Base-by-base conservation (phyloP, 2,113 vertebrate genomes). In the Periophthalmus modestus region DNA sequence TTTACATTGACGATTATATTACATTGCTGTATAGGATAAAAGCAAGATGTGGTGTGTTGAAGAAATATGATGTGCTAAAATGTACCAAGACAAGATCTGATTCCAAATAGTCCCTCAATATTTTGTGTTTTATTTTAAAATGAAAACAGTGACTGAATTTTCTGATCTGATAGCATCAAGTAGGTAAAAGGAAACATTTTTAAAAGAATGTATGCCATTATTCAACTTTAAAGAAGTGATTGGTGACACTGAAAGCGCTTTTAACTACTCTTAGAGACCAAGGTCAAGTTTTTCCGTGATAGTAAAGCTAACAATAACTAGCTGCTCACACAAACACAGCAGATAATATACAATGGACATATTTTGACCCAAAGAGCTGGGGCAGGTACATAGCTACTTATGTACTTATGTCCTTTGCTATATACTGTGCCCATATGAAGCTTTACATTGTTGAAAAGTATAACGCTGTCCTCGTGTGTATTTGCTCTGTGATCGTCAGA, bases 401-500 rank as follows among this genome's bases (percentile, higher is more conserved):
- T 43, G 10, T 2, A 10, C 39, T 7, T 7, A 50, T 54, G 52
- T 54, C 11, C 52, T 72, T 24, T 74, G 57, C 9, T 5, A 28
- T 28, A 28, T 59, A 59, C 24, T 58, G n/a, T 58, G 1, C 75
- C 50, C 36, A 73, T 34, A 76, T 39, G 61, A 24, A 57, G 34
- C 28, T 11, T 67, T 72, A 43, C 71, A 54, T 65, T 67, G 24
- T 70, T 65, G 34, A 73, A 54, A 85, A 58, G 81, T 85, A 86
- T 85, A 78, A 84, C 16, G 75, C 69, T 78, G 87, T 82, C 75
- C 85, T 76, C 68, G 62, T 63, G 66, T 78, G 78, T 83, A 76
- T 90, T 90, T 87, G 84, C 85, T 83, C 85, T 85, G 76, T 81
- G 75, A 85, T 69, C 77, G 72, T 83, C 72, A 85, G 79, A 85